These are phyloP conservation scores for Margaritifera margaritifera DNA, from an alignment of 2,888 invertebrate genomes.

Conservation along the genomic window DNA sequence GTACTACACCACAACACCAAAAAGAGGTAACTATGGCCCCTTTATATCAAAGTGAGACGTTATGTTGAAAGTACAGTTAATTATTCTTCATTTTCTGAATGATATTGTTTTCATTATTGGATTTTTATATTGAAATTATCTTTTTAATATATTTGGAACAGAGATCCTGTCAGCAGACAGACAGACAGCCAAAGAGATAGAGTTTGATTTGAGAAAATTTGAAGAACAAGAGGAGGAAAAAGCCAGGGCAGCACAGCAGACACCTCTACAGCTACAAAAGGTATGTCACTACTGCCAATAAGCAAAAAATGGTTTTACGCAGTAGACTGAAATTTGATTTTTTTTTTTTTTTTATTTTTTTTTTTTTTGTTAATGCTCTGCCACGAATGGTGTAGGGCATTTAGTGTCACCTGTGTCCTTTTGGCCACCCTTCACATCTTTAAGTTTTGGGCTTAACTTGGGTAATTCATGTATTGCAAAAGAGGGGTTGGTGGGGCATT, in stretches of 20 bases:
- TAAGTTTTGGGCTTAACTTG: too few species aligned
- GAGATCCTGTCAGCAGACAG: slow-evolving; percentile 74
- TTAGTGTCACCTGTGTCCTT: too few species aligned
- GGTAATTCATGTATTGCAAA: too few species aligned
- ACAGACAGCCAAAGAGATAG: slow-evolving; percentile 73
- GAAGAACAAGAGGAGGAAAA: slow-evolving; percentile 59
- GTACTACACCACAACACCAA: too few species aligned
- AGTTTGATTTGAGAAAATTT: slow-evolving; percentile 73
- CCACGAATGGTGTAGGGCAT: too few species aligned
- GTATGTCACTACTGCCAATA: slow-evolving; percentile 9
- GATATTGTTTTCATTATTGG: background rate
- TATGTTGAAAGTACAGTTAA: background rate
- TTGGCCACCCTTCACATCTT: too few species aligned
- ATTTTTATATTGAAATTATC: background rate
- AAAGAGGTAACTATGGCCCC: background rate
- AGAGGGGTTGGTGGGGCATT: too few species aligned
- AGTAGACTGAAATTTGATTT: too few species aligned
- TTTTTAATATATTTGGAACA: slow-evolving; percentile 19
- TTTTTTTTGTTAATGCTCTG: too few species aligned
- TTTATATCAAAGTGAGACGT: background rate
- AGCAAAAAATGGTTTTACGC: background rate
- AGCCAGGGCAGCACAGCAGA: slow-evolving; percentile 6
- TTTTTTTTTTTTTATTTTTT: too few species aligned
- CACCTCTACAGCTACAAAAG: slow-evolving; percentile 1
- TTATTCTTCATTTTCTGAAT: background rate